Conservation (phyloP, 2,797 vertebrate genomes). For the Onychomys arenicola region DNA sequence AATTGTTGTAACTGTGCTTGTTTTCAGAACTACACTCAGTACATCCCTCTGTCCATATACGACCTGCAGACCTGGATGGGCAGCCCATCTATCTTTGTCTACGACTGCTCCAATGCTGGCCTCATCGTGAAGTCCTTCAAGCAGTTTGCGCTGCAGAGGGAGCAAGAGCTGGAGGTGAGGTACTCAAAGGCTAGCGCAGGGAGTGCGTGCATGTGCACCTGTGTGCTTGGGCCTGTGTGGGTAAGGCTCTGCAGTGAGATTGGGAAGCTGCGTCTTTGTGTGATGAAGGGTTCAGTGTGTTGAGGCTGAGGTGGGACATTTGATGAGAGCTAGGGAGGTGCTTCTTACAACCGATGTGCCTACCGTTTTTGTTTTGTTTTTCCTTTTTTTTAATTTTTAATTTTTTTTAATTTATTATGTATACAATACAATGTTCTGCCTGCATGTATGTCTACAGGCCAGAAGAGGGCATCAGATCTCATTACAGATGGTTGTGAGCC, state of each 20-base stretch:
- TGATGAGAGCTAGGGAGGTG: neutral
- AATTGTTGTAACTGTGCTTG: neutral
- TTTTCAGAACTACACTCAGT: conserved; percentile 98
- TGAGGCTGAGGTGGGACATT: neutral
- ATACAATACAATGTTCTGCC: too few relatives aligned
- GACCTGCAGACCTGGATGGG: conserved; percentile 99
- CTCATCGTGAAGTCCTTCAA: conserved; percentile 99
- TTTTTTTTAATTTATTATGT: too few relatives aligned
- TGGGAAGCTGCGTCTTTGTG: neutral
- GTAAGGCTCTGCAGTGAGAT: neutral
- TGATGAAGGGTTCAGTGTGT: neutral
- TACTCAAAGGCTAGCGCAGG: fast-evolving
- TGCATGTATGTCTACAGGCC: too few relatives aligned
- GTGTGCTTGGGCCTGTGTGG: neutral
- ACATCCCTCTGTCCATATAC: conserved; percentile 98
- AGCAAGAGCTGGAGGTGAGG: conserved; percentile 98
- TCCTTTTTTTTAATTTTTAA: too few relatives aligned
- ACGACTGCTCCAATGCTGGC: conserved; percentile 98
- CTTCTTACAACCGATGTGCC: neutral
- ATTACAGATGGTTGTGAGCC: too few relatives aligned
- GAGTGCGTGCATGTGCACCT: neutral
- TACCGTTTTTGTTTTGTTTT: conserved; percentile 67
- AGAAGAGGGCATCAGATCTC: too few relatives aligned
- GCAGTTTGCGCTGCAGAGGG: conserved; percentile 97
- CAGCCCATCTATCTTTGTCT: conserved; percentile 98